phyloP scores from a whole-genome alignment of 1,140 invertebrate species.

The Drosophila subobscura region DNA sequence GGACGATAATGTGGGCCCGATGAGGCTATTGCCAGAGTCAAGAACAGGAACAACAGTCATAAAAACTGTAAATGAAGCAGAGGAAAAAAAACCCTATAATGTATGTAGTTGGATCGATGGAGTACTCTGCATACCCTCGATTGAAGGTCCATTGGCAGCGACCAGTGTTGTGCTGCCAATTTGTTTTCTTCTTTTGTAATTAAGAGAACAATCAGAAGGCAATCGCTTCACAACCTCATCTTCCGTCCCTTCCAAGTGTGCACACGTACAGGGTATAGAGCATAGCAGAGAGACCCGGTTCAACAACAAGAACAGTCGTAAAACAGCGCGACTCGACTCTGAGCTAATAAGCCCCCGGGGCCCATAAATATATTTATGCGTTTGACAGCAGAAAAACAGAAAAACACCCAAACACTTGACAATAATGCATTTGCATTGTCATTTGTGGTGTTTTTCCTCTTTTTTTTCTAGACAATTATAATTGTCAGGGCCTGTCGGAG shows the following conservation, averaged over 20 bases:
- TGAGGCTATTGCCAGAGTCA: slow-evolving; percentile 5
- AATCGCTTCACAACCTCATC: too few relatives aligned
- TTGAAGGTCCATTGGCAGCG: too few relatives aligned
- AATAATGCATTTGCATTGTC: slow-evolving; percentile 69
- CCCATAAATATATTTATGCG: slow-evolving; percentile 59
- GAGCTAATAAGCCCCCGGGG: slow-evolving; percentile 34
- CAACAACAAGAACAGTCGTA: slow-evolving; percentile 50
- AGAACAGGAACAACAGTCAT: slow-evolving; percentile 47
- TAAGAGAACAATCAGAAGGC: too few relatives aligned
- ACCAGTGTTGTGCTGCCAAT: too few relatives aligned
- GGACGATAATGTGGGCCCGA: slow-evolving; percentile 30
- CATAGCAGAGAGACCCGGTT: background rate
- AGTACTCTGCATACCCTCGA: slow-evolving; percentile 8
- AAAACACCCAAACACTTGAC: slow-evolving; percentile 56
- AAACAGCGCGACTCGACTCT: slow-evolving; percentile 44
- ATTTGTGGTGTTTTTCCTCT: slow-evolving; percentile 23
- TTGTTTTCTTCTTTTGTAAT: too few relatives aligned
- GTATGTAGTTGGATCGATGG: slow-evolving; percentile 22
- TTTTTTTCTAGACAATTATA: slow-evolving; percentile 48
- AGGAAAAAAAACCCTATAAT: slow-evolving; percentile 13
- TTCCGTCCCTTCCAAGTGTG: too few relatives aligned
- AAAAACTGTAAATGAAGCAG: slow-evolving; percentile 47
- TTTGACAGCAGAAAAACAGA: slow-evolving; percentile 34
- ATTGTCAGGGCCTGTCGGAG: slow-evolving; percentile 22
- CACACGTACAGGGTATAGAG: background rate